Percentiles rank a stretch among this genome's conserved stretches.
Evolutionary conservation across 2,797 vertebrate genomes (phyloP).

Genomic region (Mastacembelus armatus): DNA sequence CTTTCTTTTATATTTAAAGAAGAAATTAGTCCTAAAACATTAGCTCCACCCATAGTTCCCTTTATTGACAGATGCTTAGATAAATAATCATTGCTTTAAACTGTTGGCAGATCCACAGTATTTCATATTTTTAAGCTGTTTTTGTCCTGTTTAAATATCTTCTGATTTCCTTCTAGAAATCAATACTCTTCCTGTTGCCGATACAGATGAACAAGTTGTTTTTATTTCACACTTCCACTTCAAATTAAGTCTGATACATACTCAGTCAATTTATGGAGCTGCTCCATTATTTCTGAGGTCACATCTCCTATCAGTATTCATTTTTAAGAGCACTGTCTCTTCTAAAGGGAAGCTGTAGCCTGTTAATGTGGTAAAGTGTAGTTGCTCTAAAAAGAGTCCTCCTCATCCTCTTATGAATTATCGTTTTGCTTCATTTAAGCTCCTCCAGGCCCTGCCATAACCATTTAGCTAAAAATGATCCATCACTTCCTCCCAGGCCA

Average conservation of each 20-base stretch:
- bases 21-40: background rate
- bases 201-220: background rate
- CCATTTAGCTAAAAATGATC: slow-evolving; percentile 50
- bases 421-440: slow-evolving; percentile 44
- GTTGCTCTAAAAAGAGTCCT: slow-evolving; percentile 14
- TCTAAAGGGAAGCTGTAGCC: background rate
- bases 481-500: slow-evolving; percentile 46
- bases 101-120: background rate
- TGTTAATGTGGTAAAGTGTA: slow-evolving; percentile 7
- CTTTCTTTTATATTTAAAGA: background rate
- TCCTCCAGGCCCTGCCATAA: slow-evolving; percentile 39
- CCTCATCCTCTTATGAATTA: slow-evolving; percentile 35
- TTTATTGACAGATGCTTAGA: no score
- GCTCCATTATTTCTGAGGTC: background rate
- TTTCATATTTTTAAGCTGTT: no score
- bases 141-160: background rate
- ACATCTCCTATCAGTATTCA: background rate
- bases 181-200: background rate
- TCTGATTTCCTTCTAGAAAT: background rate
- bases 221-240: background rate
- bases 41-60: no score
- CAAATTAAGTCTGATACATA: background rate
- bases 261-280: background rate
- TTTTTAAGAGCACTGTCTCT: background rate
- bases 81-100: background rate